Conservation (phyloP, 2,113 vertebrate species). For the Rhinoptilus africanus region DNA sequence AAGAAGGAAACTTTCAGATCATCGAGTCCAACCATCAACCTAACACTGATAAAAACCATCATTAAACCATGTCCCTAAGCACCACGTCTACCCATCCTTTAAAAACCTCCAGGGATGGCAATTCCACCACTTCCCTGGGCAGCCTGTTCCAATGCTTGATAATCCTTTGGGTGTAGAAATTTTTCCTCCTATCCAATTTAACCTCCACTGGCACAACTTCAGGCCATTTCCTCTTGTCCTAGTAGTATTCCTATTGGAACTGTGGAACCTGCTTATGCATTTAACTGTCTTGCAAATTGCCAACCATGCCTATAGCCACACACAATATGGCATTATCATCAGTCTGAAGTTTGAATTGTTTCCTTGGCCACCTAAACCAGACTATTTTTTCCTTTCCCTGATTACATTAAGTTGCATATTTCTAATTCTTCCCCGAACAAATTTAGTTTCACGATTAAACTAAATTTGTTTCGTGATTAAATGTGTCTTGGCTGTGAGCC, state of each 20-base stretch:
- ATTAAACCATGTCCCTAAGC: neutral
- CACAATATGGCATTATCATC: neutral
- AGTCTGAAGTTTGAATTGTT: neutral
- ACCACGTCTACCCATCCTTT: neutral
- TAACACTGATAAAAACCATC: neutral
- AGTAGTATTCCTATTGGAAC: neutral
- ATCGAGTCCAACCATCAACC: neutral
- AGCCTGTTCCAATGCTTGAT: neutral
- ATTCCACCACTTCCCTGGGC: neutral
- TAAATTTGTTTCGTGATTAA: constrained; percentile 55
- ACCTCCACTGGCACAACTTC: neutral
- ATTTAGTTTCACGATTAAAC: neutral
- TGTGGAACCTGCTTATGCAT: neutral
- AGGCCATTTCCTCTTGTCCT: neutral
- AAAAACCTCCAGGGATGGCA: neutral
- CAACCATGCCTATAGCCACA: neutral
- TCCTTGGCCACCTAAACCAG: neutral
- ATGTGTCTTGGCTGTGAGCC: constrained; percentile 41
- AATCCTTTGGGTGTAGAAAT: neutral
- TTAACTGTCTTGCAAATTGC: neutral
- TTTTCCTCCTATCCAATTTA: neutral
- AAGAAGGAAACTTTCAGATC: neutral
- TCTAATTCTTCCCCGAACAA: constrained; percentile 46
- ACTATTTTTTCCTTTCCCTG: neutral
- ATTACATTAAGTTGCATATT: constrained; percentile 13